Evolutionary conservation across 2,888 invertebrate species (phyloP).

Genomic region (Cotesia congregata): DNA sequence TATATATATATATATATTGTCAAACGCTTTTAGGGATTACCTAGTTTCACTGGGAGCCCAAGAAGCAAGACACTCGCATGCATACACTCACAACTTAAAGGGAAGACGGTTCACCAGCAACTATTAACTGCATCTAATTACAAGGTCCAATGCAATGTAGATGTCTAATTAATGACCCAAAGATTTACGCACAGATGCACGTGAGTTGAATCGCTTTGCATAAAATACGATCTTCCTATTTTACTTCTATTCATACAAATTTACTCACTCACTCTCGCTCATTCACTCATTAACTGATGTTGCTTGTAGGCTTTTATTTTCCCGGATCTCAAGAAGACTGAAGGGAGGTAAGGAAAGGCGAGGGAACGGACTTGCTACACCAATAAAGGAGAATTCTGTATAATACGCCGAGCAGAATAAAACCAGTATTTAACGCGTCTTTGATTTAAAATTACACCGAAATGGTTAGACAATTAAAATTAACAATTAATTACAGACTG

Average conservation of each 20-base stretch:
- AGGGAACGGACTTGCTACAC: neutral
- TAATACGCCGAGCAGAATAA: neutral
- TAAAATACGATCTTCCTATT: conserved; percentile 52
- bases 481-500: conserved; percentile 38
- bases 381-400: neutral
- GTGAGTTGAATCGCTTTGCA: conserved; percentile 64
- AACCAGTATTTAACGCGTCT: neutral
- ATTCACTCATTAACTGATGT: conserved; percentile 20
- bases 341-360: too few relatives aligned
- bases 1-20: conserved; percentile 50
- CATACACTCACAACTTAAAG: conserved; percentile 6
- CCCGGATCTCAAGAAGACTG: too few relatives aligned
- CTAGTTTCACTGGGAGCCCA: conserved; percentile 61
- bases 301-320: conserved; percentile 5
- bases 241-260: conserved; percentile 8
- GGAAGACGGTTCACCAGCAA: conserved; percentile 51
- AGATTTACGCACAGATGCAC: conserved; percentile 67
- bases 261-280: conserved; percentile 8
- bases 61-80: conserved; percentile 53
- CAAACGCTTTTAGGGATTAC: conserved; percentile 59
- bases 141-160: conserved; percentile 65
- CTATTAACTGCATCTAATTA: conserved; percentile 70
- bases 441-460: conserved; percentile 1
- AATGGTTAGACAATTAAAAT: conserved; percentile 1
- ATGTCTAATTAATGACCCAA: conserved; percentile 68